phyloP scores from a whole-genome alignment of 1,140 invertebrate genomes.

The Drosophila pallidifrons region DNA sequence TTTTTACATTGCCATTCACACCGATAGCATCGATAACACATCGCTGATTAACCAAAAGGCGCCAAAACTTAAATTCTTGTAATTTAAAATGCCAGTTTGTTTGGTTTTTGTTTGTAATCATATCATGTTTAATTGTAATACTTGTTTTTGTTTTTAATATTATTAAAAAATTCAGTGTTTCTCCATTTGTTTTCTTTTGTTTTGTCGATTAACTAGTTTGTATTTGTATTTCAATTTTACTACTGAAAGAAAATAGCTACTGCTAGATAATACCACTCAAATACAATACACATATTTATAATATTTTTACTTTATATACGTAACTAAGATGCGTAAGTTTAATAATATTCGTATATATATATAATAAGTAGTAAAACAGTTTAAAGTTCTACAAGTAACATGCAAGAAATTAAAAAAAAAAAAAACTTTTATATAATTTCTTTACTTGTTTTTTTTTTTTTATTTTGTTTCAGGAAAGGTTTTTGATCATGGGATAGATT shows the following conservation, averaged over 20 bases:
- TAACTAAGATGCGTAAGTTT: slow-evolving; percentile 44
- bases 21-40: slow-evolving; percentile 13
- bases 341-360: slow-evolving; percentile 38
- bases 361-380: slow-evolving; percentile 44
- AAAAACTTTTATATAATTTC: slow-evolving; percentile 17
- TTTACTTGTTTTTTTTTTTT: not conserved
- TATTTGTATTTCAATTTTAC: slow-evolving; percentile 64
- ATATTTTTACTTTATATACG: slow-evolving; percentile 32
- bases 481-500: slow-evolving; percentile 3
- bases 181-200: slow-evolving; percentile 29
- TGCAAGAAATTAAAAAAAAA: slow-evolving; percentile 32
- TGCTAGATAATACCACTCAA: slow-evolving; percentile 60
- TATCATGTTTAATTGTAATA: slow-evolving; percentile 69
- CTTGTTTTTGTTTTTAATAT: slow-evolving; percentile 51
- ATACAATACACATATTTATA: slow-evolving; percentile 40
- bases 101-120: slow-evolving; percentile 47
- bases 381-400: slow-evolving; percentile 32
- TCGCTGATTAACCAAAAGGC: not conserved
- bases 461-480: slow-evolving; percentile 38
- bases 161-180: slow-evolving; percentile 68
- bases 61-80: not conserved
- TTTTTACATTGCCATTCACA: not conserved
- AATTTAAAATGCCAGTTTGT: not conserved
- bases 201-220: slow-evolving; percentile 64
- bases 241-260: slow-evolving; percentile 68